phyloP scores from a whole-genome alignment of 2,113 vertebrate species.

The Chaenogobius annularis region DNA sequence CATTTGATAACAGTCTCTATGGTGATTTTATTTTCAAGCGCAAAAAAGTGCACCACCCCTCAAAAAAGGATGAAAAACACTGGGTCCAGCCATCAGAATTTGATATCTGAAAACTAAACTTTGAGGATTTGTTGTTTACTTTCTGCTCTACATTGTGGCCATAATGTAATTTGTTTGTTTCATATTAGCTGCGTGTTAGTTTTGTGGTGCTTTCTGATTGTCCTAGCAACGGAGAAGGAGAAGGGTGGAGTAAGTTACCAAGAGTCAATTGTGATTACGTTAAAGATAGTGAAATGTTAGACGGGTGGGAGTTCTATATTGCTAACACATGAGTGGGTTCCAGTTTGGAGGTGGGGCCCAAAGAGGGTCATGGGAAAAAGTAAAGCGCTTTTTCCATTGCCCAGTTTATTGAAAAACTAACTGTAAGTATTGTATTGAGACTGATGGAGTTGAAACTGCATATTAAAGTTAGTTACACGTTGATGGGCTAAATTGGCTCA shows the following conservation, averaged over 20 bases:
- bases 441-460: too few species aligned
- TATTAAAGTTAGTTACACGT: too few species aligned
- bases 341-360: neutral
- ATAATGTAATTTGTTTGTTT: neutral
- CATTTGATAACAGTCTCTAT: too few species aligned
- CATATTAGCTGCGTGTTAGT: neutral
- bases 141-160: neutral
- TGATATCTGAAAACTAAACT: neutral
- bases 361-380: neutral
- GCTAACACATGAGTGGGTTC: neutral
- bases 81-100: too few species aligned
- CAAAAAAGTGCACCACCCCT: too few species aligned
- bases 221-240: neutral
- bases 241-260: neutral
- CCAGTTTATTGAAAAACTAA: neutral
- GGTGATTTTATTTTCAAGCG: too few species aligned
- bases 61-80: too few species aligned
- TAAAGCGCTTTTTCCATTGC: neutral
- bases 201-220: neutral
- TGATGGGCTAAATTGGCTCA: neutral
- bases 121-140: neutral
- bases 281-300: neutral
- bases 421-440: too few species aligned
- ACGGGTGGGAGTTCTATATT: neutral
- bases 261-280: neutral